phyloP scores from a whole-genome alignment of 2,113 vertebrate species.

The Orthonyx spaldingii region DNA sequence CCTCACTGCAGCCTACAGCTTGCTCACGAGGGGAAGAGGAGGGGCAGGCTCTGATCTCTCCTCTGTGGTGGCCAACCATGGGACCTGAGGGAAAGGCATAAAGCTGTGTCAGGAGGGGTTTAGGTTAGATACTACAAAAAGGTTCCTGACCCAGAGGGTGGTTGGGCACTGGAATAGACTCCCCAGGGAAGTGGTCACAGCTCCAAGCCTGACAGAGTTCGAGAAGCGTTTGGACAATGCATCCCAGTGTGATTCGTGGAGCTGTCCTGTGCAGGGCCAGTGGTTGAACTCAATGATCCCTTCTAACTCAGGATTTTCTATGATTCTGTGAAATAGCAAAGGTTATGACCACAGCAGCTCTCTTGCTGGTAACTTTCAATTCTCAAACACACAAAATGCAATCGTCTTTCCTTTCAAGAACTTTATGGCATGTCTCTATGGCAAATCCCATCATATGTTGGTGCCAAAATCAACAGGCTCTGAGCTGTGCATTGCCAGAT shows the following conservation, averaged over 20 bases:
- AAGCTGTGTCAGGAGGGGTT: background rate
- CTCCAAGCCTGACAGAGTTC: background rate
- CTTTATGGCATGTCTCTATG: background rate
- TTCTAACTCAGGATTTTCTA: background rate
- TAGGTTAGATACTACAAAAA: background rate
- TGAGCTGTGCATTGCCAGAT: background rate
- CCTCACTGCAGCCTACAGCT: background rate
- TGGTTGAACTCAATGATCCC: fast-evolving
- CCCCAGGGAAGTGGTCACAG: background rate
- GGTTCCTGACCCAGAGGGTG: background rate
- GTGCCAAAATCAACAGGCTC: background rate
- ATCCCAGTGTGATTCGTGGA: background rate
- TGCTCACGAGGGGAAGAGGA: background rate
- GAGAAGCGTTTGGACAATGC: fast-evolving
- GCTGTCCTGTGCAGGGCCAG: background rate
- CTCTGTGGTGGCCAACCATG: fast-evolving
- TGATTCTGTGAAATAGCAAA: background rate
- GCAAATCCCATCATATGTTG: background rate
- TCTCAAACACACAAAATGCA: background rate
- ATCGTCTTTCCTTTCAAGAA: background rate
- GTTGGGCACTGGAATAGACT: background rate
- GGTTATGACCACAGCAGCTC: background rate
- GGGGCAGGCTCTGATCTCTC: background rate
- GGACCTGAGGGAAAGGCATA: background rate
- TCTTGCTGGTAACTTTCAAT: background rate